phyloP scores from a whole-genome alignment of 2,888 invertebrate species.

The Agonum fuliginosum region DNA sequence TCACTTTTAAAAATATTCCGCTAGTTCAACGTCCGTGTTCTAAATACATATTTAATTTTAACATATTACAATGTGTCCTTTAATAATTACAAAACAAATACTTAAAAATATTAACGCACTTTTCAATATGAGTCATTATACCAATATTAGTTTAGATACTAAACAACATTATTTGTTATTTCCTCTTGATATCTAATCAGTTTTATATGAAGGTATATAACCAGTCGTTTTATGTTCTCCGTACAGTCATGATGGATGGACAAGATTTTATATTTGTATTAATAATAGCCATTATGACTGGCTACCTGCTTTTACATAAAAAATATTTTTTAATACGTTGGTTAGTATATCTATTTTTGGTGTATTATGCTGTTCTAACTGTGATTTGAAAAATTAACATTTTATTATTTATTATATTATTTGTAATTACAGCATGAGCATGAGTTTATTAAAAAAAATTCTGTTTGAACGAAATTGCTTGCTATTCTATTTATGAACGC shows the following conservation, averaged over 20 bases:
- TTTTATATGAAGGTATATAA: constrained; percentile 21
- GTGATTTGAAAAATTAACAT: neutral
- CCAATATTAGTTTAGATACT: neutral
- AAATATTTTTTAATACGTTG: constrained; percentile 21
- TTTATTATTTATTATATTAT: neutral
- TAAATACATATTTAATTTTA: constrained; percentile 49
- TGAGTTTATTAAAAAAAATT: neutral
- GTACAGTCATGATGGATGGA: constrained; percentile 34
- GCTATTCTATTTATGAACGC: constrained; percentile 4
- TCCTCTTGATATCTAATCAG: constrained; percentile 28
- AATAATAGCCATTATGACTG: constrained; percentile 10
- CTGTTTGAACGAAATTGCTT: neutral
- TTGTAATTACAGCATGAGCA: neutral
- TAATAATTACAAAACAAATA: constrained; percentile 22
- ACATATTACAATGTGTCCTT: constrained; percentile 21
- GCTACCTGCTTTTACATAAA: constrained; percentile 29
- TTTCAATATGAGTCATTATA: constrained; percentile 6
- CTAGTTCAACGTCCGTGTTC: constrained; percentile 48
- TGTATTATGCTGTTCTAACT: neutral
- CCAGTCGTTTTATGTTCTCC: constrained; percentile 14
- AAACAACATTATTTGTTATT: neutral
- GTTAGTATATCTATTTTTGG: constrained; percentile 15
- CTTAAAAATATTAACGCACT: neutral
- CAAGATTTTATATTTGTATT: constrained; percentile 37
- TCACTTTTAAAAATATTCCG: constrained; percentile 7